Base-by-base conservation (phyloP, 1,140 invertebrate species). In the Drosophila carrolli region DNA sequence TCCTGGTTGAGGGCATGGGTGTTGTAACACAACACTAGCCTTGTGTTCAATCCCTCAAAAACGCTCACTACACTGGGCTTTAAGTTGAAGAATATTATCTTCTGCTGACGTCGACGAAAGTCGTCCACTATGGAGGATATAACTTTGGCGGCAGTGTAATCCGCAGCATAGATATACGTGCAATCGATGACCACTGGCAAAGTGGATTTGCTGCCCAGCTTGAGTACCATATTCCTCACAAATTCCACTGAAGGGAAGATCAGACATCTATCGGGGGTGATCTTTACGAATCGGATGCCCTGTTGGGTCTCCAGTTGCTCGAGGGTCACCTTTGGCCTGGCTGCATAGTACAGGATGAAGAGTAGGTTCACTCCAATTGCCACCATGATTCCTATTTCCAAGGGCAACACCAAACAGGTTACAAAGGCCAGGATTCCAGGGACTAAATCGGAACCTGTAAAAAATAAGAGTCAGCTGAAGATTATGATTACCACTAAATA, bases 161-260 rank as follows among this genome's bases (percentile, higher is more conserved):
- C 96, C 5, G 96, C 96, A 43, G 95, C 95, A 91, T 96, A 96
- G 72, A 97, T 96, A 90, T 97, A 96, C 9, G 96, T 95, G 92
- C 96, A 97, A 86, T 97, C 96, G 37, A 97, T 95, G n/a, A 97
- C 96, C 6, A 97, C 96, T 3, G 96, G 96, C 13, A 96, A 93
- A 5, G 93, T 93, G 62, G 94, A 94, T 60, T 94, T 93, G 5
- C 94, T 93, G 53, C 96, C 95, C 78, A 95, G 95, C 92, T 97
- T 97, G 5, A 95, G 95, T 6, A 98, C 96, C 44, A 97, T 93
- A 73, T 95, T 95, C 54, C 96, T 93, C 23, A 98, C 95, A 92
- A 97, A 97, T 90, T 98, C 97, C 43, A 97, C 96, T 0, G 96
- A 97, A 1, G 97, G 97, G 92, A 98, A 98, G 80, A 97, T 97